These are phyloP conservation scores for Galerucella calmariensis DNA, from an alignment of 2,888 invertebrate species.

Conservation along the genomic window DNA sequence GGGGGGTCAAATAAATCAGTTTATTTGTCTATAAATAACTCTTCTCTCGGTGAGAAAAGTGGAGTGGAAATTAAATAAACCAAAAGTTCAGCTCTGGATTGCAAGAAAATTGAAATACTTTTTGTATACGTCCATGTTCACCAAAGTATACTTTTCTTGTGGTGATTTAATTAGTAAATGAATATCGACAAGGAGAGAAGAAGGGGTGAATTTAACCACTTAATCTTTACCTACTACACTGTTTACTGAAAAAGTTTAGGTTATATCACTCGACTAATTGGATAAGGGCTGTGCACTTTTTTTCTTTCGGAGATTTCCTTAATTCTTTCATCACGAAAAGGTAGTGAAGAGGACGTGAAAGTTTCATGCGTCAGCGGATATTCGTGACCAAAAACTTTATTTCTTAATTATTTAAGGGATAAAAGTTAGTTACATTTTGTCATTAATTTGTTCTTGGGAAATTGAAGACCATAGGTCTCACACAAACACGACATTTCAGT, in stretches of 20 bases:
- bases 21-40: too few relatives aligned
- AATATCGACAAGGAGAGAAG: conserved; percentile 48
- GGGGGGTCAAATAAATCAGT: too few relatives aligned
- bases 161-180: conserved; percentile 58
- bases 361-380: conserved; percentile 33
- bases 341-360: conserved; percentile 26
- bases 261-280: conserved; percentile 40
- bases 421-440: conserved; percentile 25
- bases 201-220: conserved; percentile 56
- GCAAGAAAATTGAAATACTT: background rate
- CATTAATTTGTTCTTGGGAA: conserved; percentile 22
- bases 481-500: conserved; percentile 1
- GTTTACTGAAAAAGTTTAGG: conserved; percentile 39
- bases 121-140: background rate
- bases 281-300: conserved; percentile 28
- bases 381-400: conserved; percentile 35
- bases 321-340: conserved; percentile 35
- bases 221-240: conserved; percentile 52
- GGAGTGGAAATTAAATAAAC: too few relatives aligned
- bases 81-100: background rate
- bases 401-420: conserved; percentile 38
- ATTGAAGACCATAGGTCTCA: conserved; percentile 7
- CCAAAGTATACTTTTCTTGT: conserved; percentile 31
- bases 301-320: conserved; percentile 24
- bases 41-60: too few relatives aligned